Evolutionary conservation across 2,888 invertebrate genomes (phyloP), one percentile per base, ranked within the genome.

Genomic region (Cephalotes varians): DNA sequence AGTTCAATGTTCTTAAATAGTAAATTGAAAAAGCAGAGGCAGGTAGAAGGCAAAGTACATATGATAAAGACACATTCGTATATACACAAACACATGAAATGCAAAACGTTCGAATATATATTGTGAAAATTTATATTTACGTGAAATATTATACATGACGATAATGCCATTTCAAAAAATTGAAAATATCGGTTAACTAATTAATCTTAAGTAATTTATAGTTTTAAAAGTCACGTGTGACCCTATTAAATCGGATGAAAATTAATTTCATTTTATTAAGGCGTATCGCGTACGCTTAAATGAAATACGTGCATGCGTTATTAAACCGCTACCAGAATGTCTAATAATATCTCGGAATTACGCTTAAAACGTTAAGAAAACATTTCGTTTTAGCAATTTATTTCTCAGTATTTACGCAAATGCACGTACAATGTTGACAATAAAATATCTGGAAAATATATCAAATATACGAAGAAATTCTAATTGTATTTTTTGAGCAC

Each of bases 271-370:
- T 77, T 71, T 77, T 54, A 79, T 79, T 71, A 71, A 79, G 21
- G 56, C 31, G 44, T 56, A 56, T 79, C 56, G 71, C 77, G 44
- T 56, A 71, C 44, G 71, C 44, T 69, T 56, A 71, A 71, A 79
- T 79, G 77, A 79, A 79, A 79, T 79, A 79, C 56, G 77, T 79
- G 71, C 71, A 44, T 79, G 56, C 71, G 71, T 79, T 79, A 79
- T 79, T 79, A 79, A 79, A 79, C 56, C 71, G 2, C 71, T 31
- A 28, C 18, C 31, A 37, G 40, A 69, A 69, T 77, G 69, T 31
- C 12, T 56, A 34, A 79, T 79, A 71, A 28, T 67, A 69, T 58
- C 71, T 71, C 71, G 25, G 18, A 21, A 71, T 2, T 79, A 12
- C 47, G 40, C 40, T 76, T 51, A 34, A 77, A 56, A 34, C 54